Evolutionary conservation across 1,140 invertebrate genomes (phyloP), one percentile per base, ranked within the genome.

Genomic region (Adelges cooleyi): DNA sequence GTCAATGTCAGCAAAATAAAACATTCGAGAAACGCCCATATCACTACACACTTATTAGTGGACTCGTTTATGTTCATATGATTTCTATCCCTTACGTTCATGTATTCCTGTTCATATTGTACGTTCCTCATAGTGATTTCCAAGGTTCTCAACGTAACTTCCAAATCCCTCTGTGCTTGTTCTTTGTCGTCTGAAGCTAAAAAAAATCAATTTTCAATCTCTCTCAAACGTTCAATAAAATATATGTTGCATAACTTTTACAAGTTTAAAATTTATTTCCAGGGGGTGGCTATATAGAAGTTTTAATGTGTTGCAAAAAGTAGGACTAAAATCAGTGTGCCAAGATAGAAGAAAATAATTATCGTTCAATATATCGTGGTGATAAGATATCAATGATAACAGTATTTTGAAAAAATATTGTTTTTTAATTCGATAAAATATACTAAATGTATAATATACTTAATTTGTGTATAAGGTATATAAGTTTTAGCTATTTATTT

Each of bases 1-100:
- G 94, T 95, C 93, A 98, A 98, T 25, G 90, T 84, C 4, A 96
- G 82, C 6, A 99, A 77, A 13, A 98, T 90, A 22, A 94, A 74
- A 2, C 95, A 94, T 79, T 99, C 97, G 74, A 99, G 99, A 69
- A 96, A 88, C 0, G 95, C 95, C 97, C 97, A 99, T 75, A 97
- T 78, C 0, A 98, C 93, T 29, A 99, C 96, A 65, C 94, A 80
- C 0, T 89, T 95, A 76, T 99, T 99, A 51, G 97, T 99, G 77
- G 86, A 97, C 76, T 99, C 96, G 74, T 98, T 99, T 67, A 99
- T 98, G 51, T 85, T 83, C 70, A 95, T 82, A 77, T 99, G 97
- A 72, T 96, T 96, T 71, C 92, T 81, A 76, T 99, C 95, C 69
- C 97, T 80, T 10, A 95, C 90, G 82, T 95, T 90, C 95, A 99